Percentiles rank a stretch among this genome's conserved stretches.
Conservation (phyloP, 2,113 vertebrate species). For the human (Homo sapiens) region DNA sequence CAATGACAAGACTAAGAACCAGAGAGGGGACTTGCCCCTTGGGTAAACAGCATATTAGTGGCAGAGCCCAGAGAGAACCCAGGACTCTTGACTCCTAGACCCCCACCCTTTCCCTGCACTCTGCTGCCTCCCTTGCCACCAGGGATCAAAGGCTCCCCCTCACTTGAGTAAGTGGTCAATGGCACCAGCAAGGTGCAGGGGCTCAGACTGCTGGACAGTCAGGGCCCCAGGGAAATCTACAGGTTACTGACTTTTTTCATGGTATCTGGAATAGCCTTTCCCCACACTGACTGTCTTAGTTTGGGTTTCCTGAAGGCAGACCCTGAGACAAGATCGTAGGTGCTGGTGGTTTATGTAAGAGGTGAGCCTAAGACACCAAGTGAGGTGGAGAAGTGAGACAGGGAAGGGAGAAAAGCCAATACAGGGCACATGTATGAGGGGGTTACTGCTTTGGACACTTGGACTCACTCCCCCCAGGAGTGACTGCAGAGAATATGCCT, state of each 20-base stretch:
- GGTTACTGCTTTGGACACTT: background rate
- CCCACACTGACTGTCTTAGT: background rate
- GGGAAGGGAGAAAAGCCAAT: background rate
- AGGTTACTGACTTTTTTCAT: background rate
- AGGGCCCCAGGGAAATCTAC: background rate
- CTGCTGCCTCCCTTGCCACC: no score
- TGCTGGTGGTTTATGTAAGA: background rate
- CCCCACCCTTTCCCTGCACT: background rate
- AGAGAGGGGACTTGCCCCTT: background rate
- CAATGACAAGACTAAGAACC: background rate
- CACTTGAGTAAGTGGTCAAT: background rate
- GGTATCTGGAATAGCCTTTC: background rate
- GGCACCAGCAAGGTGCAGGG: background rate
- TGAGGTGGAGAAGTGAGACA: background rate
- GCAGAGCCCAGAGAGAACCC: background rate
- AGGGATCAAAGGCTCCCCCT: background rate
- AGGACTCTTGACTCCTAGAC: background rate
- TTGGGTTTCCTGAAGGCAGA: background rate
- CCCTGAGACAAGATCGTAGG: background rate
- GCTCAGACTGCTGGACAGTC: background rate
- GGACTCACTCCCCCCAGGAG: background rate
- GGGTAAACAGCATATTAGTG: background rate
- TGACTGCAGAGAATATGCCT: background rate
- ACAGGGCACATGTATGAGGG: accelerated
- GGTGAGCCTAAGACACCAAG: background rate